Evolutionary conservation across 2,113 vertebrate species (phyloP).

Genomic region (Carlito syrichta): DNA sequence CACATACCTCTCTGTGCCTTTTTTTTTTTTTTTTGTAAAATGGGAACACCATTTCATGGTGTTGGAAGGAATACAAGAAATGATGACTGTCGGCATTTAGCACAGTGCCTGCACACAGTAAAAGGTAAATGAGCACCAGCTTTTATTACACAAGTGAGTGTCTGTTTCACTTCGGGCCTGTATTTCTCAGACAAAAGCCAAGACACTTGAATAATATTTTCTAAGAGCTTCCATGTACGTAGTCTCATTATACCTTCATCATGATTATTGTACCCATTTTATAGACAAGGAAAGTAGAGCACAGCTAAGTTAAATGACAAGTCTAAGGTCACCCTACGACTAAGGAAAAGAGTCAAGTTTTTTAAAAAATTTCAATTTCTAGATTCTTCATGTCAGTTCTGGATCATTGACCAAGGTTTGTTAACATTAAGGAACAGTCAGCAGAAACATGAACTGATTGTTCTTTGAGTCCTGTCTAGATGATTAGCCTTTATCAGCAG

Average conservation of each 20-base stretch:
- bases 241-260: background rate
- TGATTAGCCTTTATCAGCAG: slow-evolving; percentile 31
- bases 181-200: background rate
- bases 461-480: background rate
- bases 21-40: background rate
- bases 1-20: background rate
- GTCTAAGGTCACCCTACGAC: background rate
- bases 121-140: background rate
- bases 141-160: accelerated
- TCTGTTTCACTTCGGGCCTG: background rate
- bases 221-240: background rate
- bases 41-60: background rate
- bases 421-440: background rate
- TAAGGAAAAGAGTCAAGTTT: background rate
- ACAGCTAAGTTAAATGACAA: background rate
- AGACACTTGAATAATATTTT: background rate
- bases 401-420: background rate
- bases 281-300: background rate
- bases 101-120: accelerated
- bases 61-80: background rate
- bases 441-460: background rate
- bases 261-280: background rate
- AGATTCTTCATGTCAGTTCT: background rate
- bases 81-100: background rate
- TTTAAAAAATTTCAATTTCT: background rate